Base-by-base conservation (phyloP, 2,888 invertebrate genomes). In the Mechanitis messenoides region DNA sequence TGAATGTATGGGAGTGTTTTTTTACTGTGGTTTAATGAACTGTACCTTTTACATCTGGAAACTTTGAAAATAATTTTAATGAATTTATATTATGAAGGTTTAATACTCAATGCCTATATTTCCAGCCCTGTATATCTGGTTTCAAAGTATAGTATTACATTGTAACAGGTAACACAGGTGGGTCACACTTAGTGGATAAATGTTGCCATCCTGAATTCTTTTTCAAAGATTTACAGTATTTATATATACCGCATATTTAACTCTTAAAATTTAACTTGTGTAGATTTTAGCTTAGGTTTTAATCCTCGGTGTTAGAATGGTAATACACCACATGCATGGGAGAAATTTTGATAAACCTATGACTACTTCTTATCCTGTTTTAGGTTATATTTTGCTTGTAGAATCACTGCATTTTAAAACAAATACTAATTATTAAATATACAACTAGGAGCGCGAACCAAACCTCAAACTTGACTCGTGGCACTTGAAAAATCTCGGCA, bases 161-260 rank as follows among this genome's bases (percentile, higher is more conserved):
- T 63, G 59, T 35, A 64, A 61, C 71, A 73, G 73, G 73, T 73
- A 72, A 73, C 66, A 62, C 65, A 64, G 71, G 72, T 73, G 69
- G 73, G 72, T 72, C 58, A 56, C 20, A 20, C 20, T 20, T 20
- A 33, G 57, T 56, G 35, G 6, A 28, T 2, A 47, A 12, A 31
- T 50, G 50, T 50, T 11, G 3, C 11, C 50, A 31, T 50, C 11
- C 7, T 3, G 31, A 31, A 50, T 9, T n/a, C 9, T 9, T 42
- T 11, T 9, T 11, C 9, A 9, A 11, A 3, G 42, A 42, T 3
- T 42, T 42, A 7, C 6, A 45, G 28, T 58, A 42, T 53, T 58
- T n/a, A 38, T 33, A 59, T 9, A 54, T 45, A 38, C 11, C 50
- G 5, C 28, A 20, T 47, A 20, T 50, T 50, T 7, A 6, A 31